Percentiles rank a stretch among this genome's conserved stretches.
Evolutionary conservation across 2,797 vertebrate species (phyloP).

Genomic region (Numenius phaeopus): DNA sequence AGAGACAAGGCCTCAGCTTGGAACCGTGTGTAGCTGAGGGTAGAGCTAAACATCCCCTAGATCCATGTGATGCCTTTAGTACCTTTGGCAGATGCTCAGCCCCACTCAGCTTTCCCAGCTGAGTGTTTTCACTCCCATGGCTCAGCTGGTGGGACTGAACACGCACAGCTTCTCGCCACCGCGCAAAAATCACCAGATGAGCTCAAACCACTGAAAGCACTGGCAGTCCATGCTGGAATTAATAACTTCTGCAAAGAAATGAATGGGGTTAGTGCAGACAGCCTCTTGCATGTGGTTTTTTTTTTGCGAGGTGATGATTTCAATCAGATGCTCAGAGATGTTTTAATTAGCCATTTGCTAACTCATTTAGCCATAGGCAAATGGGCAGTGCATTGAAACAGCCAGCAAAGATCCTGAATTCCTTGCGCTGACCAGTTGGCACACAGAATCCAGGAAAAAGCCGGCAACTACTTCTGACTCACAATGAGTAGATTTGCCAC

Average conservation of each 20-base stretch:
- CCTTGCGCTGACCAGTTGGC: neutral
- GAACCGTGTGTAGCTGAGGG: neutral
- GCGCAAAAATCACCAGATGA: neutral
- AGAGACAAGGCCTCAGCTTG: neutral
- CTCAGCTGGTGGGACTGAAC: neutral
- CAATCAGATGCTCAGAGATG: neutral
- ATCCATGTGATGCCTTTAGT: neutral
- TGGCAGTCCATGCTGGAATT: neutral
- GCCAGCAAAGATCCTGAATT: neutral
- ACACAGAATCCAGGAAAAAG: neutral
- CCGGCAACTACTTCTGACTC: neutral
- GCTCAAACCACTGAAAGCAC: neutral
- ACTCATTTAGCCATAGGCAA: neutral
- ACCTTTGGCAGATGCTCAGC: neutral
- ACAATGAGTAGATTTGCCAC: neutral
- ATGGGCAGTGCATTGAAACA: neutral
- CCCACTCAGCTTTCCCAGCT: neutral
- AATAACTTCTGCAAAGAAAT: neutral
- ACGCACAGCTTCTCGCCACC: neutral
- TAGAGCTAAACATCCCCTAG: rapidly evolving
- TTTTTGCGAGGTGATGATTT: neutral
- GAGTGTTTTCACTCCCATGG: neutral
- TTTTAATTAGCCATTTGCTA: neutral
- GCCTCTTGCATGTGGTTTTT: neutral
- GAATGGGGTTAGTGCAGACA: neutral